Evolutionary conservation across 2,113 vertebrate species (phyloP).

Genomic region (Hyperoodon ampullatus): DNA sequence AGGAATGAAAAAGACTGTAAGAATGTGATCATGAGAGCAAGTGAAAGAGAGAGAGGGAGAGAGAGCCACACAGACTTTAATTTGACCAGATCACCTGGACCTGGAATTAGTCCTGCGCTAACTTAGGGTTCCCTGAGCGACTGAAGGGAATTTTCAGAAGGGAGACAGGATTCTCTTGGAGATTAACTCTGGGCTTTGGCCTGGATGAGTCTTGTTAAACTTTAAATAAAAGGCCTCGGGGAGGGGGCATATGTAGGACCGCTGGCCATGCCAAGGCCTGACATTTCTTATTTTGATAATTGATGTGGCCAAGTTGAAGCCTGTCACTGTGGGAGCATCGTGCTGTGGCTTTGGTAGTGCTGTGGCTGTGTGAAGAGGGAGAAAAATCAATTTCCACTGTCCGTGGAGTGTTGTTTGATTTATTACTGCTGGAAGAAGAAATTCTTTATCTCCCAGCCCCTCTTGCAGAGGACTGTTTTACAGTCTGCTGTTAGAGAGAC

Average conservation of each 20-base stretch:
- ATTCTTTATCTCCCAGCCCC: conserved; percentile 74
- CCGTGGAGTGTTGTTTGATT: conserved; percentile 79
- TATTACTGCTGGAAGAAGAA: conserved; percentile 77
- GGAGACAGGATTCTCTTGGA: background rate
- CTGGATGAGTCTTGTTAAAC: background rate
- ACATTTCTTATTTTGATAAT: conserved; percentile 28
- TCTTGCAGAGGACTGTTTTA: conserved; percentile 64
- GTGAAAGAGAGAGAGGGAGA: background rate
- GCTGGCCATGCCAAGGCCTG: fast-evolving
- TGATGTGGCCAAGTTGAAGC: background rate
- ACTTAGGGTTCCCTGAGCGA: background rate
- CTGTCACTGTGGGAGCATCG: conserved; percentile 8
- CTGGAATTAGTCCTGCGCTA: background rate
- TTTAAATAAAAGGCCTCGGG: background rate
- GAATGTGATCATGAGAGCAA: too few relatives aligned
- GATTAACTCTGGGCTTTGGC: background rate
- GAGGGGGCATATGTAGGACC: fast-evolving
- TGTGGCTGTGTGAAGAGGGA: conserved; percentile 66
- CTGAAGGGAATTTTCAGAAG: background rate
- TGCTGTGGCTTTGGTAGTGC: fast-evolving
- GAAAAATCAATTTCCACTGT: conserved; percentile 84
- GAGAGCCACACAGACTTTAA: background rate
- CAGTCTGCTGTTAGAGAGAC: conserved; percentile 46
- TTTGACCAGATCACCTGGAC: background rate
- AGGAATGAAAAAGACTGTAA: background rate